phyloP scores from a whole-genome alignment of 1,140 invertebrate genomes.

The Teleogryllus occipitalis region DNA sequence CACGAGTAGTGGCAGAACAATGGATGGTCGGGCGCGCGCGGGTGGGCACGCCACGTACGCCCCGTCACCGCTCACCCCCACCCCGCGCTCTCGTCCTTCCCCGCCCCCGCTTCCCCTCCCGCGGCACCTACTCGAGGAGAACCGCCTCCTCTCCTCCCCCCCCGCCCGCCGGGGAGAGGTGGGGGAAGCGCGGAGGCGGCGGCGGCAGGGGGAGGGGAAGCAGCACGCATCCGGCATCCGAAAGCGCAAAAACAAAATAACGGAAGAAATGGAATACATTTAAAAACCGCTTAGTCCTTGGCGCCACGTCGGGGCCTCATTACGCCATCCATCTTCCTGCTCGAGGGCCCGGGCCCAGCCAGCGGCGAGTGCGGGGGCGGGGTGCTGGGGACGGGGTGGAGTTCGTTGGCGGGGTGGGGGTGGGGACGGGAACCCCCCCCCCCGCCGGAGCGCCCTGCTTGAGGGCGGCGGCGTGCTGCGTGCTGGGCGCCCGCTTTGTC shows the following conservation, averaged over 20 bases:
- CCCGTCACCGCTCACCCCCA: not conserved
- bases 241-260: conserved; percentile 2
- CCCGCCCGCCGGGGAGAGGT: too few species aligned
- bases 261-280: conserved; percentile 4
- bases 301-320: not conserved
- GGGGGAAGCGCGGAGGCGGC: too few species aligned
- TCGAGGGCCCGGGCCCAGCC: not conserved
- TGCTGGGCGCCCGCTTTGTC: too few species aligned
- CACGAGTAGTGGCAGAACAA: not conserved
- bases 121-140: too few species aligned
- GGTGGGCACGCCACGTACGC: not conserved
- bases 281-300: not conserved
- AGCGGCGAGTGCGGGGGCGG: too few species aligned
- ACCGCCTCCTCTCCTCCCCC: too few species aligned
- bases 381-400: too few species aligned
- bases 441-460: too few species aligned
- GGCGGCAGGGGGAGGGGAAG: not conserved
- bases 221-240: not conserved
- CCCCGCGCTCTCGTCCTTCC: not conserved
- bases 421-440: too few species aligned
- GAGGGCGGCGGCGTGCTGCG: too few species aligned
- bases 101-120: too few species aligned
- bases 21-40: not conserved
- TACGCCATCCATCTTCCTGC: not conserved
- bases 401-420: too few species aligned